phyloP scores from a whole-genome alignment of 2,888 invertebrate genomes.

The Ichneumon xanthorius region DNA sequence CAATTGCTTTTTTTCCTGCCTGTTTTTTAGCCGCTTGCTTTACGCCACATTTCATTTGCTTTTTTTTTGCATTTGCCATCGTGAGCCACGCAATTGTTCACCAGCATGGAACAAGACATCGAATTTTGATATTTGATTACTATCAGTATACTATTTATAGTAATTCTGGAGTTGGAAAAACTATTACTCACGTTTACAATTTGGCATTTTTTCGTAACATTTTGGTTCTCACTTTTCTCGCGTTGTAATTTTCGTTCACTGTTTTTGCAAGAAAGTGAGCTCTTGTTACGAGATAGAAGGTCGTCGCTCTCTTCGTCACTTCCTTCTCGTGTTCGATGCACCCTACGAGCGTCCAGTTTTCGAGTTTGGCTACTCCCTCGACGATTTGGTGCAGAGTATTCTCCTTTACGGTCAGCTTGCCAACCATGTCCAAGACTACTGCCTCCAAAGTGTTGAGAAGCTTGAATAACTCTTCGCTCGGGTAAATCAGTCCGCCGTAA shows the following conservation, averaged over 20 bases:
- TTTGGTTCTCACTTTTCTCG: slow-evolving; percentile 41
- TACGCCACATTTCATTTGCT: too few species aligned
- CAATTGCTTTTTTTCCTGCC: too few species aligned
- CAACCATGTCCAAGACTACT: slow-evolving; percentile 49
- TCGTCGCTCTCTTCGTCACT: slow-evolving; percentile 33
- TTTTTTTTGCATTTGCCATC: too few species aligned
- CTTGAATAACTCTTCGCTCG: slow-evolving; percentile 57
- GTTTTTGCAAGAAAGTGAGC: slow-evolving; percentile 47
- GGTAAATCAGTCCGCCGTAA: slow-evolving; percentile 24
- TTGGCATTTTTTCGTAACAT: slow-evolving; percentile 51
- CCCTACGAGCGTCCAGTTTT: slow-evolving; percentile 41
- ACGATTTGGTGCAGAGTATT: slow-evolving; percentile 53
- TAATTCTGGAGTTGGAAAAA: not conserved
- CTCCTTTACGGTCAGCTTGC: slow-evolving; percentile 45
- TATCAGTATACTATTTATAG: too few species aligned
- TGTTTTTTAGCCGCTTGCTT: too few species aligned
- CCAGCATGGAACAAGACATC: too few species aligned
- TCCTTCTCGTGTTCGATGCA: slow-evolving; percentile 43
- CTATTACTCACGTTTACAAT: slow-evolving; percentile 27
- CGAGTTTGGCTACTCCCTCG: slow-evolving; percentile 24
- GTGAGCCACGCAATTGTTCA: too few species aligned
- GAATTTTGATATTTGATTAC: too few species aligned
- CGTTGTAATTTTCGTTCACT: slow-evolving; percentile 48
- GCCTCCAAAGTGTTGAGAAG: slow-evolving; percentile 48
- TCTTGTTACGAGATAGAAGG: slow-evolving; percentile 37